Evolutionary conservation across 2,888 invertebrate genomes (phyloP), one percentile per base, ranked within the genome.

Genomic region (Phasia obesa): DNA sequence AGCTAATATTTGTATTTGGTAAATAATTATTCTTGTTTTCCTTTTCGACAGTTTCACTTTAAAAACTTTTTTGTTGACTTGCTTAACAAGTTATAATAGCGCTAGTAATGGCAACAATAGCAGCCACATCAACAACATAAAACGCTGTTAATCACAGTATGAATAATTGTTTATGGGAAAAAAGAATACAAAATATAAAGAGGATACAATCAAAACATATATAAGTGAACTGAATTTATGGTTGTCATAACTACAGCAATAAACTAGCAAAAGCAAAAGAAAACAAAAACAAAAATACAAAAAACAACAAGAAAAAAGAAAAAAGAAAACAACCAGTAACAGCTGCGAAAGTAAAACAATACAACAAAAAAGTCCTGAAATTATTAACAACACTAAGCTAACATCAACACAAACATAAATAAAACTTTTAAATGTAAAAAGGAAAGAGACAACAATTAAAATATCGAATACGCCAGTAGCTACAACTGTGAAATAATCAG

Each of bases 241-340:
- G 47, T 59, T 59, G 59, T 21, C 70, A 59, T 49, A 49, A 49
- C 70, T 35, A 35, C 35, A 49, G n/a, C 2, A 47, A 49, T 23
- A 71, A 47, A 70, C n/a, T 19, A 19, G 4, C 27, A 53, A 67
- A 25, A 25, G 23, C 31, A 47, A 44, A 21, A 47, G 15, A 35
- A 49, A 35, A 19, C 23, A 25, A 25, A 49, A 13, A 11, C 9
- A 13, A 17, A 47, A 17, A 19, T 1, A 44, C n/a, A 35, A 4
- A 38, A 5, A n/a, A 4, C 7, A 53, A 0, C 25, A 5, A 55
- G 27, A 59, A 5, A 59, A 25, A 31, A 15, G 19, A 23, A 57
- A 35, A n/a, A 2, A 51, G 11, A 2, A 44, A 31, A 57, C 19
- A n/a, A 44, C 21, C n/a, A 70, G 31, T 23, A 51, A 53, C 13